These are phyloP conservation scores for Neodiprion virginianus DNA, from an alignment of 1,140 invertebrate species.

Conservation along the genomic window DNA sequence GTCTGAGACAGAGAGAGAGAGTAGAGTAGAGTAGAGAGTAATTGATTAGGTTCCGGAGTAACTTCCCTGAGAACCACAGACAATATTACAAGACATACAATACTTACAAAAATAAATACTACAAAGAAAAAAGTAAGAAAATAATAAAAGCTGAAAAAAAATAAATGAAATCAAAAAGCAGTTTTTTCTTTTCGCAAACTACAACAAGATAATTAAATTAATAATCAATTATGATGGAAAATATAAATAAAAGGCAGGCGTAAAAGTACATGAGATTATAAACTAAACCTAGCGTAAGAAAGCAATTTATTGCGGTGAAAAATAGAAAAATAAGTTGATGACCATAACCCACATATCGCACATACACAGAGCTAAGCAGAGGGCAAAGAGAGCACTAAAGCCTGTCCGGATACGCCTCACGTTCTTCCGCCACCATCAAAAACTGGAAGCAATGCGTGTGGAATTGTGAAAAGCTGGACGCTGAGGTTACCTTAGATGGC, in stretches of 20 bases:
- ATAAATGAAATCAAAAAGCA: not conserved
- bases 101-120: not conserved
- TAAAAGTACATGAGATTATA: not conserved
- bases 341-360: not conserved
- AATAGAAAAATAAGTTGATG: not conserved
- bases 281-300: not conserved
- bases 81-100: not conserved
- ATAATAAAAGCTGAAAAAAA: no score
- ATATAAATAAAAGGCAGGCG: not conserved
- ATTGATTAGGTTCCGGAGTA: not conserved
- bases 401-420: not conserved
- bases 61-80: not conserved
- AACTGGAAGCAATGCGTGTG: not conserved
- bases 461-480: not conserved
- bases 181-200: not conserved
- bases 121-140: not conserved
- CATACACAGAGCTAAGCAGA: no score
- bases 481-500: not conserved
- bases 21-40: not conserved
- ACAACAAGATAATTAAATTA: not conserved
- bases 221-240: not conserved
- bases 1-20: not conserved
- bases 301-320: not conserved
- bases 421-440: not conserved
- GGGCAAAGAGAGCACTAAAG: not conserved